phyloP scores from a whole-genome alignment of 1,140 invertebrate genomes.

The Holotrichia oblita region DNA sequence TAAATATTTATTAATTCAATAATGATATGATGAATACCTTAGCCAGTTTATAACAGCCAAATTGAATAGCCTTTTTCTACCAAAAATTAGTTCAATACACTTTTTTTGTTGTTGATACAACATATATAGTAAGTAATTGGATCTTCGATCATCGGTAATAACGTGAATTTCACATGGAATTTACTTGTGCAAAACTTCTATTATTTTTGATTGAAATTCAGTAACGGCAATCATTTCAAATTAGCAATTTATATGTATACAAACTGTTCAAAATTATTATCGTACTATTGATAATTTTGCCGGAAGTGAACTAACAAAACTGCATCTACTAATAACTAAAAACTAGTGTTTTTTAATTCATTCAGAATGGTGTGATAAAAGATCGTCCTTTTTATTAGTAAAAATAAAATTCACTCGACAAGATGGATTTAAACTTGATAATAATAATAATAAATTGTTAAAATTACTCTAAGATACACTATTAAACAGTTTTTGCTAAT shows the following conservation, averaged over 20 bases:
- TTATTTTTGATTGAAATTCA: constrained; percentile 16
- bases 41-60: constrained; percentile 28
- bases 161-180: not conserved
- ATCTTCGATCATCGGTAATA: not conserved
- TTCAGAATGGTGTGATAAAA: too few species aligned
- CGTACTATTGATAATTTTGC: too few species aligned
- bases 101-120: not conserved
- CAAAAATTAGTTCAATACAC: constrained; percentile 31
- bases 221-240: not conserved
- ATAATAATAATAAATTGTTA: too few species aligned
- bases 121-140: constrained; percentile 3
- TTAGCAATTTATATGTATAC: not conserved
- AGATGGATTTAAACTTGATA: too few species aligned
- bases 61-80: constrained; percentile 17
- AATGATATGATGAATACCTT: constrained; percentile 29
- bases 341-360: too few species aligned
- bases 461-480: too few species aligned
- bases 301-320: too few species aligned
- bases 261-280: too few species aligned
- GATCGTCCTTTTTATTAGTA: too few species aligned
- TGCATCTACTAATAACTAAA: too few species aligned
- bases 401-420: too few species aligned
- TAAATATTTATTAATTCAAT: constrained; percentile 28
- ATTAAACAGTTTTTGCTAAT: too few species aligned
- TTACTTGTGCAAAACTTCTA: not conserved